Base-by-base conservation (phyloP, 1,140 invertebrate genomes). In the Drosophila fuyamai region DNA sequence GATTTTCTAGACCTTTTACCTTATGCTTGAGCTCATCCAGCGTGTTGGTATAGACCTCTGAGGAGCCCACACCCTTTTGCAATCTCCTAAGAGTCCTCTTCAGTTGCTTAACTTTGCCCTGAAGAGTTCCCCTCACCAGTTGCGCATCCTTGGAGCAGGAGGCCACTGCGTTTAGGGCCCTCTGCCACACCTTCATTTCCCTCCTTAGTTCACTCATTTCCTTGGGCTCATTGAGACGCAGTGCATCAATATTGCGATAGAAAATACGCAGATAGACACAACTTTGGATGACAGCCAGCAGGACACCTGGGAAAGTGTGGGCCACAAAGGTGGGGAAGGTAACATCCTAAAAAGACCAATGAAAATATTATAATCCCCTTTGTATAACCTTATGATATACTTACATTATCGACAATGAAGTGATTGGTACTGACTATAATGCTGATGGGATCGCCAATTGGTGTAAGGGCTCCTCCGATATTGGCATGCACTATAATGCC, bases 401-500 rank as follows among this genome's bases (percentile, higher is more conserved):
- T 81, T 92, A 95, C 95, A 61, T 94, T 93, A 51, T 93, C 92
- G 10, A 93, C 92, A 23, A 96, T 94, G n/a, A 94, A 93, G 38
- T 92, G 90, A 93, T 96, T 95, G 0, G 95, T 95, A n/a, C 96
- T 94, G 5, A 97, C 96, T 57, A 97, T 97, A 8, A 97, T 96
- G 92, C 97, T 97, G 0, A 96, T 96, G 9, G 96, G 96, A 92
- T 97, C 96, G 0, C 96, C 96, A 35, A 97, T 94, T 0, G 96
- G 96, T 1, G 96, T 97, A 3, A 96, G 93, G 2, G 96, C 95
- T 1, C 96, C 96, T 1, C 96, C 96, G 71, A 97, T 96, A 75
- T 97, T 97, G 0, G 96, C 96, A 81, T 96, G 97, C 38, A 97
- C 94, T 12, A 97, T 94, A 84, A 95, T 95, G 12, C 94, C 93